phyloP scores from a whole-genome alignment of 2,797 vertebrate species.

The Lindbergichthys nudifrons region DNA sequence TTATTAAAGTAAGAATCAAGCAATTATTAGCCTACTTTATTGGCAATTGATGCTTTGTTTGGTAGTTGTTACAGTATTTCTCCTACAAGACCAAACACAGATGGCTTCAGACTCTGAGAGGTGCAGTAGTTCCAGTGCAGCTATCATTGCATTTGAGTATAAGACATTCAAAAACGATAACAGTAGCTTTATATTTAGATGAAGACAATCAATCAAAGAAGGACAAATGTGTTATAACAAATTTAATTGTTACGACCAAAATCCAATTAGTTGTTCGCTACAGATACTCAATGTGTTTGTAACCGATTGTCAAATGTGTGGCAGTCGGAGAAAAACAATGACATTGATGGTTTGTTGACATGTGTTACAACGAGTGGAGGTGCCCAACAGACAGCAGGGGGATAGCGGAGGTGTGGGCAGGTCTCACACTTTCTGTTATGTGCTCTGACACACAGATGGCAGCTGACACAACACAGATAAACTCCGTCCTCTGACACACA shows the following conservation, averaged over 20 bases:
- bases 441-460: conserved; percentile 76
- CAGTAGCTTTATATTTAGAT: too few relatives aligned
- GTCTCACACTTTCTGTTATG: conserved; percentile 72
- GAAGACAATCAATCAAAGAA: not conserved
- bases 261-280: not conserved
- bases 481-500: conserved; percentile 47
- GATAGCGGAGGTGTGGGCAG: conserved; percentile 66
- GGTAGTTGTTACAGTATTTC: too few relatives aligned
- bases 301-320: not conserved
- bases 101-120: not conserved
- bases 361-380: conserved; percentile 23
- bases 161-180: conserved; percentile 5
- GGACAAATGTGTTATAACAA: not conserved
- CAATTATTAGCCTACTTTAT: too few relatives aligned
- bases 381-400: conserved; percentile 55
- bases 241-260: not conserved
- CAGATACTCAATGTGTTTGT: not conserved
- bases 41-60: too few relatives aligned
- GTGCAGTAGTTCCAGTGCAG: not conserved
- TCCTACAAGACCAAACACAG: not conserved
- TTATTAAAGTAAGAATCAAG: too few relatives aligned
- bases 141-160: not conserved
- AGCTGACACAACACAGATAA: conserved; percentile 76
- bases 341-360: conserved; percentile 10
- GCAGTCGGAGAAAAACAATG: not conserved